Conservation (phyloP, 92 coral and sea anemone species). For the Palythoa heliodiscus region DNA sequence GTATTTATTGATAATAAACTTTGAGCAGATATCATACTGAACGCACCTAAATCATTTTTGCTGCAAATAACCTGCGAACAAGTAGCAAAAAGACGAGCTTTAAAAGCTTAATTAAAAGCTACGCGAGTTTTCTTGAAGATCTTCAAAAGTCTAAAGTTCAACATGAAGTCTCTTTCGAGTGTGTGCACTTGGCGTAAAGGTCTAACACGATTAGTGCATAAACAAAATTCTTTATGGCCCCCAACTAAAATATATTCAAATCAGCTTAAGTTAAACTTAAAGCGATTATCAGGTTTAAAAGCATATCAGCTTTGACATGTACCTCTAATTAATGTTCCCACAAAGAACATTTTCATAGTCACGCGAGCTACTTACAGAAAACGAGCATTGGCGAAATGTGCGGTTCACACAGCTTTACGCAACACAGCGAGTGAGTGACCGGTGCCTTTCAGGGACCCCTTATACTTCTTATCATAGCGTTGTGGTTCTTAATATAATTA, state of each 20-base stretch:
- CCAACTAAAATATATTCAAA: neutral
- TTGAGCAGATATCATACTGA: no score
- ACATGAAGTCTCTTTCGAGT: neutral
- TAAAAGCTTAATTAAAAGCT: no score
- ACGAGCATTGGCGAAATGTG: neutral
- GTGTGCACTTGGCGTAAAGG: neutral
- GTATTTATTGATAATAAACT: no score
- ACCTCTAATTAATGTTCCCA: neutral
- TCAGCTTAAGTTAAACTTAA: neutral
- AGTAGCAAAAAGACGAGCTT: no score
- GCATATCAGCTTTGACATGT: no score
- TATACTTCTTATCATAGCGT: neutral
- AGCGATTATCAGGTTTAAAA: neutral
- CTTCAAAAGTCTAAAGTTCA: no score
- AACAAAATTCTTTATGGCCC: neutral
- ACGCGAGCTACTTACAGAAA: neutral
- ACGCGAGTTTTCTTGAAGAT: no score
- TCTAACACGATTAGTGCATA: neutral
- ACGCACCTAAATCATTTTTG: no score
- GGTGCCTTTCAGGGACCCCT: neutral
- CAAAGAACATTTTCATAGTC: neutral
- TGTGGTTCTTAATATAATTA: no score
- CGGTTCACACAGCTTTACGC: neutral
- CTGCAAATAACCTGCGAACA: no score
- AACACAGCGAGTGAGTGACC: neutral